Evolutionary conservation across 2,888 invertebrate species (phyloP), one percentile per base, ranked within the genome.

Genomic region (Marronus borbonicus): DNA sequence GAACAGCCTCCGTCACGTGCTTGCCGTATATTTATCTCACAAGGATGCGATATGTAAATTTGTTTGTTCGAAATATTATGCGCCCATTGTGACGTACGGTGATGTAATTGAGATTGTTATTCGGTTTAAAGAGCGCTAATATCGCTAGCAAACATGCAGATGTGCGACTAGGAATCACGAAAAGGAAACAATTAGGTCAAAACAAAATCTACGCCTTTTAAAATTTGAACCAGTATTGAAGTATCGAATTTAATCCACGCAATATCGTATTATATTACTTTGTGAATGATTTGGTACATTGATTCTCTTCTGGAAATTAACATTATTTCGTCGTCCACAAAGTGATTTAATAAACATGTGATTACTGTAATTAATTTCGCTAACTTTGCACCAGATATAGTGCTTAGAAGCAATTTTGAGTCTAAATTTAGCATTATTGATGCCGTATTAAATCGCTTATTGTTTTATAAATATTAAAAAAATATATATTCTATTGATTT

Each of bases 81-180:
- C 17, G 36, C 50, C 52, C 20, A 72, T 72, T 72, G 39, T 72
- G 72, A 58, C 58, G 60, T 58, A 55, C n/a, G 17, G 20, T 72
- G 72, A 72, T 72, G 72, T 72, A 72, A 72, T 72, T 72, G 31
- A 39, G 58, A 60, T 58, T 55, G 55, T 39, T 72, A 58, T 55
- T 72, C 39, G n/a, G 44, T 39, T 72, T 60, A 58, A 72, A 72
- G 58, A 20, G 72, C 20, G 72, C 17, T 72, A 72, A 72, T 58
- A 17, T 4, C 7, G 20, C 28, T 24, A 17, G 39, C 58, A 36
- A 10, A 44, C 44, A 44, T 44, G 44, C 44, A 55, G 7, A 12
- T 70, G 17, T 55, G 24, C 58, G 17, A 49, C 7, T 66, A 66
- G 49, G 17, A 28, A n/a, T 31, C 14, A 58, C 39, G 2, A 24